These are phyloP conservation scores for Hypotaenidia okinawae DNA, from an alignment of 2,797 vertebrate species.

Conservation along the genomic window DNA sequence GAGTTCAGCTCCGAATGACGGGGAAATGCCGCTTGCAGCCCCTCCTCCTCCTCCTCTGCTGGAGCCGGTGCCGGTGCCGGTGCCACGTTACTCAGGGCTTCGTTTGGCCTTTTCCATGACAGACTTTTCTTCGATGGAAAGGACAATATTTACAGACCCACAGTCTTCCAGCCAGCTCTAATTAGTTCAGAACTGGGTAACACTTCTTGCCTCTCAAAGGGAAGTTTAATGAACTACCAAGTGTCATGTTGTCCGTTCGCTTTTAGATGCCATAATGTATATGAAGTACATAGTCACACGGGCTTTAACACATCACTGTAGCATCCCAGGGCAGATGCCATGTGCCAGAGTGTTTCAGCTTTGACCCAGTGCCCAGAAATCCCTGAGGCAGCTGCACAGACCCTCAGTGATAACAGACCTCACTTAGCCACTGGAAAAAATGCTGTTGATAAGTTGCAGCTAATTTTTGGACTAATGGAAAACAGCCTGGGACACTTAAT, in stretches of 20 bases:
- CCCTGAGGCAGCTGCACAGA: not conserved
- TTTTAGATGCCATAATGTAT: not conserved
- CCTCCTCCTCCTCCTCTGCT: not conserved
- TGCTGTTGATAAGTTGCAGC: not conserved
- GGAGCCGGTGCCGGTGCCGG: not conserved
- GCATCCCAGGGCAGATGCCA: not conserved
- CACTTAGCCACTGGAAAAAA: not conserved
- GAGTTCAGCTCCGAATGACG: not conserved
- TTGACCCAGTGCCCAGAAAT: not conserved
- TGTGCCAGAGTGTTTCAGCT: not conserved
- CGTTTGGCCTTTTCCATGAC: too few species aligned
- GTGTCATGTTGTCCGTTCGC: not conserved
- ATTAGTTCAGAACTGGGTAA: not conserved
- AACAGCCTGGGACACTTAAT: not conserved
- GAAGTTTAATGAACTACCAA: not conserved
- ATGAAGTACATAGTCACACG: rapidly evolving
- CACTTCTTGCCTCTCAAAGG: not conserved
- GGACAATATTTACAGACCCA: not conserved
- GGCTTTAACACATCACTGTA: not conserved
- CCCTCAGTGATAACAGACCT: not conserved
- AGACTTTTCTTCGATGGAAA: not conserved
- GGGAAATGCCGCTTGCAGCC: too few species aligned
- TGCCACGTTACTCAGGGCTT: not conserved
- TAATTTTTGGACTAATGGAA: not conserved
- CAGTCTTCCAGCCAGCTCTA: not conserved